Base-by-base conservation (phyloP, 2,113 vertebrate genomes). In the Pseudolaguvia tuberculata region DNA sequence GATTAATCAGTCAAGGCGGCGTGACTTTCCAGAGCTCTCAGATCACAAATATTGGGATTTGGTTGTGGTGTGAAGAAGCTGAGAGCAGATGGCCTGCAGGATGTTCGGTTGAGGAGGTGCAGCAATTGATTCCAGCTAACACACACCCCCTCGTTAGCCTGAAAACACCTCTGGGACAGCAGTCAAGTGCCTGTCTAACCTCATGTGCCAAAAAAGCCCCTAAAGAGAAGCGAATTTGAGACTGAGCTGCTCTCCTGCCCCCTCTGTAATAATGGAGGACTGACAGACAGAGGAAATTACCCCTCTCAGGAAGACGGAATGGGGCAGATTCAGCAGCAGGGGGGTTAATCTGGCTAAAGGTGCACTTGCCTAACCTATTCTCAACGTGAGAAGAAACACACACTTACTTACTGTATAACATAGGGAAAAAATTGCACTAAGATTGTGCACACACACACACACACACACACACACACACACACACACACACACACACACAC, bases 31-130 rank as follows among this genome's bases (percentile, higher is more conserved):
- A 89, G 93, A 92, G 93, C 83, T 77, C 52, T 2, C 88, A 91
- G 92, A 95, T 96, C 93, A 92, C 93, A 96, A 96, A 94, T 92
- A 95, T 75, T 88, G 92, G 91, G 94, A 95, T 93, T 94, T 93
- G 86, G 93, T 91, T 88, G 90, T 90, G 88, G 68, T 79, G 51
- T 88, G 89, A 90, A 91, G 81, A 80, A 91, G 90, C 91, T 90
- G 90, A 79, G 86, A 98, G 93, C 97, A 99, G 95, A 97, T 96
- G 97, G 95, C 63, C 25, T 89, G 88, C 90, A 42, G 92, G 94
- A 94, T 93, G 92, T 92, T 94, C 94, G 91, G 95, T 97, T 94
- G 97, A 88, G 88, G 70, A 72, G 39, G 70, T 23, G 87, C 88
- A 88, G 92, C 88, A 86, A 89, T 92, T 89, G 93, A 97, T 98